phyloP scores from a whole-genome alignment of 2,797 vertebrate species.

The Amblyraja radiata region DNA sequence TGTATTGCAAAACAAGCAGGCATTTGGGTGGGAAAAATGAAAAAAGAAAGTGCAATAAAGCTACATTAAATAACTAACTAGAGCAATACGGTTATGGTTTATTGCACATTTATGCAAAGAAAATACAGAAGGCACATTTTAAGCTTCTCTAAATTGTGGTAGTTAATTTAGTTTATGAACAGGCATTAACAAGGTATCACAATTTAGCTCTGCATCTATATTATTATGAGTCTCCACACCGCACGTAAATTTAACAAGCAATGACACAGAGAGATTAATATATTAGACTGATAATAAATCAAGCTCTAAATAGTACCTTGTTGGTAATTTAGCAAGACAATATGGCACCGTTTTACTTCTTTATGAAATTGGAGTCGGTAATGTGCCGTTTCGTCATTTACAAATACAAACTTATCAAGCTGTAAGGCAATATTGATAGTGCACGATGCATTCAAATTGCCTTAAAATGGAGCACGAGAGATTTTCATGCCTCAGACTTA shows the following conservation, averaged over 20 bases:
- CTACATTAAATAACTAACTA: slow-evolving; percentile 2
- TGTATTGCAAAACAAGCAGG: not conserved
- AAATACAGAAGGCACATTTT: slow-evolving; percentile 22
- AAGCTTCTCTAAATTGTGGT: not conserved
- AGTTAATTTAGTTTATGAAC: slow-evolving; percentile 38
- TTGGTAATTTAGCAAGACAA: slow-evolving; percentile 18
- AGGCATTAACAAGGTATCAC: slow-evolving; percentile 30
- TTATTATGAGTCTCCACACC: not conserved
- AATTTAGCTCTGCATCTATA: slow-evolving; percentile 2
- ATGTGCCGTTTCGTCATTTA: not conserved
- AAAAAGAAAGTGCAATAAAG: not conserved
- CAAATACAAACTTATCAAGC: not conserved
- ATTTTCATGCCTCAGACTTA: not conserved
- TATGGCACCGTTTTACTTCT: not conserved
- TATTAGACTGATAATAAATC: slow-evolving; percentile 28
- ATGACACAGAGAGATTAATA: slow-evolving; percentile 29
- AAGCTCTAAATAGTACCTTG: not conserved
- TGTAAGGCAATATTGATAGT: not conserved
- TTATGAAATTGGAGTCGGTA: not conserved
- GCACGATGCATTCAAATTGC: not conserved
- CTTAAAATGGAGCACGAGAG: not conserved
- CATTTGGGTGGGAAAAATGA: not conserved
- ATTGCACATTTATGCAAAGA: slow-evolving; percentile 31
- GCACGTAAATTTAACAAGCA: slow-evolving; percentile 28
- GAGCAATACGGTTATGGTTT: slow-evolving; percentile 18